These are phyloP conservation scores for Chelonoidis abingdonii DNA, from an alignment of 2,113 vertebrate species.

Conservation along the genomic window DNA sequence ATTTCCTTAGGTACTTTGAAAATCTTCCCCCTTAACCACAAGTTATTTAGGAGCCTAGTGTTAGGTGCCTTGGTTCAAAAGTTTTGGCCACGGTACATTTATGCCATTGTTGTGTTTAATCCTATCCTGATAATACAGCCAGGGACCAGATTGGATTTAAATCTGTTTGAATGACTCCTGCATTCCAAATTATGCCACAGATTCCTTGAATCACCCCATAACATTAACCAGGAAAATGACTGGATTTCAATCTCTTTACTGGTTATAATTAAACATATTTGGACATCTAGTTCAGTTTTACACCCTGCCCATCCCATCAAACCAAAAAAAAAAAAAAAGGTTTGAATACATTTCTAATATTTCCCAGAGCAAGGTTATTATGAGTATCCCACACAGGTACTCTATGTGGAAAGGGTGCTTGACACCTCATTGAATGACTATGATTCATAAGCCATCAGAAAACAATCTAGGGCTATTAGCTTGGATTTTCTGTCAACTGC, in stretches of 20 bases:
- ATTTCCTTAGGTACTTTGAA: neutral
- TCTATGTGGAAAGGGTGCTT: neutral
- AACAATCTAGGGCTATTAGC: neutral
- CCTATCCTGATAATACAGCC: accelerated
- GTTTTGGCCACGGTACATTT: neutral
- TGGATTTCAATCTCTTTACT: neutral
- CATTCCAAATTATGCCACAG: neutral
- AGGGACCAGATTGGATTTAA: neutral
- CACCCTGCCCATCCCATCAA: neutral
- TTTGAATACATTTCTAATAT: neutral
- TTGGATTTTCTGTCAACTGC: neutral
- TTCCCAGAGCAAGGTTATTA: neutral
- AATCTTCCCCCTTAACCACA: neutral
- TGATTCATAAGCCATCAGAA: neutral
- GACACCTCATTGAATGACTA: neutral
- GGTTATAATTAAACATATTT: neutral
- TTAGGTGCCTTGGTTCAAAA: neutral
- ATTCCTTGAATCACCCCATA: neutral
- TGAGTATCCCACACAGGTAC: neutral
- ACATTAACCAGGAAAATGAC: neutral
- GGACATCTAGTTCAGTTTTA: neutral
- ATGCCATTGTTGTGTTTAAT: neutral
- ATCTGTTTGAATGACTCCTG: neutral
- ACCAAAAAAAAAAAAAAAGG: neutral
- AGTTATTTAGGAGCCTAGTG: neutral